phyloP scores from a whole-genome alignment of 2,113 vertebrate genomes.

The Anoura caudifer region DNA sequence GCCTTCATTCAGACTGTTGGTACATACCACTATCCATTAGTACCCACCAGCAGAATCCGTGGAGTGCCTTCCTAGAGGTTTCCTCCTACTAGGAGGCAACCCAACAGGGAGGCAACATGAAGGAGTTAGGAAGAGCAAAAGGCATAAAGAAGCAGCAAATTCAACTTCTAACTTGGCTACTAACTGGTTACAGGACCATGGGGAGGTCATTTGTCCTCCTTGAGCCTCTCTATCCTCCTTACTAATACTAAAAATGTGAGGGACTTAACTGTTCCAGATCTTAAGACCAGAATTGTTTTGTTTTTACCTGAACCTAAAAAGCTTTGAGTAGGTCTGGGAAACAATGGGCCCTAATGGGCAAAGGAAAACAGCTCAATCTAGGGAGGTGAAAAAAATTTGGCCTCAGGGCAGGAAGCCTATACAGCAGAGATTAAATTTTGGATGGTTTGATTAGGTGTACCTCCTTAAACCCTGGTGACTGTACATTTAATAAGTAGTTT shows the following conservation, averaged over 20 bases:
- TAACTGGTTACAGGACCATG: not conserved
- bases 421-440: not conserved
- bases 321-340: not conserved
- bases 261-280: not conserved
- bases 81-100: not conserved
- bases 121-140: not conserved
- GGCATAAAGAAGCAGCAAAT: not conserved
- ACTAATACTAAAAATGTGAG: not conserved
- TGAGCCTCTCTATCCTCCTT: not conserved
- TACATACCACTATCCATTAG: not conserved
- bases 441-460: not conserved
- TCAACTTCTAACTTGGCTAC: not conserved
- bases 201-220: not conserved
- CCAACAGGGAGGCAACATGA: not conserved
- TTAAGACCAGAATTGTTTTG: not conserved
- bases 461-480: not conserved
- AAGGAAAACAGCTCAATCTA: not conserved
- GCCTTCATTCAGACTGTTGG: not conserved
- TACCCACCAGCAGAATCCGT: not conserved
- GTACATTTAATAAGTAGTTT: not conserved
- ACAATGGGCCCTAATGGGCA: not conserved
- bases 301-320: not conserved
- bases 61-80: not conserved
- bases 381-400: not conserved
- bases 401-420: not conserved